Evolutionary conservation across 1,140 invertebrate species (phyloP), one percentile per base, ranked within the genome.

Genomic region (Coelopa frigida): DNA sequence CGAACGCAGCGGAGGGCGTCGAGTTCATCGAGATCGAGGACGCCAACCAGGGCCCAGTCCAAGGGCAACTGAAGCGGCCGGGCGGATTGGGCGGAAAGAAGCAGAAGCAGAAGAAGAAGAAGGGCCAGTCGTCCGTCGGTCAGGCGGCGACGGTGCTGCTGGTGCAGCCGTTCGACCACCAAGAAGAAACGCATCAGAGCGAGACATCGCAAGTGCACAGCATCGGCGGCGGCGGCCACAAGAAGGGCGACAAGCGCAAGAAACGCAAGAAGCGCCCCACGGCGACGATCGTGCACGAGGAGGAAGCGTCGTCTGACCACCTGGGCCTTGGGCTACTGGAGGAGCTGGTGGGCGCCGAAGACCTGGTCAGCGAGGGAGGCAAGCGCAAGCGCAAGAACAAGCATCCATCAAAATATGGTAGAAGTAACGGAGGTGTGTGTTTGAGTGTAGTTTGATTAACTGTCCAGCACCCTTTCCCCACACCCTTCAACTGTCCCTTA

Each of bases 361-460:
- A 45, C 26, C 22, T 54, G 27, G 42, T 45, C 39, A 59, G 57
- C 17, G 58, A 53, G 46, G 48, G 43, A 20, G 43, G 44, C n/a
- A 45, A 45, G 22, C 43, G 43, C 29, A 63, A 61, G 40, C 60
- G 55, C 48, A 64, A 61, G 51, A 61, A 64, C 47, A 66, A 57
- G 47, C 49, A 54, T 44, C 56, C 59, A 53, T 46, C 51, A 48
- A 66, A 68, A 55, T 61, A 70, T 61, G 68, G 60, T 66, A 70
- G 61, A 63, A 61, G 57, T 61, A 57, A 58, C 51, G 58, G 61
- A 63, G 62, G 55, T 68, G 58, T 63, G 65, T 68, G 57, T 57
- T 62, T 60, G 59, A 57, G 62, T 65, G 61, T 64, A 58, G 54
- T 65, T 65, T 65, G 38, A 53, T 61, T 61, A 58, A 67, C 51